Evolutionary conservation across 2,888 invertebrate genomes (phyloP).

Genomic region (Tipula confusa): DNA sequence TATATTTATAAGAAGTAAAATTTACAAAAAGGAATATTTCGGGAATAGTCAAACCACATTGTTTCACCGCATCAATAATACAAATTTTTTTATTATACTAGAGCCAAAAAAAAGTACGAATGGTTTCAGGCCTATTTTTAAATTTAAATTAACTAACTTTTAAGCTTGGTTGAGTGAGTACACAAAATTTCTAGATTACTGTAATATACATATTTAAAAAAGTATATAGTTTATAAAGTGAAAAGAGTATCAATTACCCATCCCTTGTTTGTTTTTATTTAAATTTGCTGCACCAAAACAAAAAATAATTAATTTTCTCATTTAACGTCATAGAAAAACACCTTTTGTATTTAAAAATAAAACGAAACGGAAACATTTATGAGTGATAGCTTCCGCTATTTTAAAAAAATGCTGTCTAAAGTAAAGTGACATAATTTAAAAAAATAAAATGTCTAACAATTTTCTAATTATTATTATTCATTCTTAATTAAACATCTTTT

Average conservation of each 20-base stretch:
- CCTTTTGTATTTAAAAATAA: not conserved
- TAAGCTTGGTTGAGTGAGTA: not conserved
- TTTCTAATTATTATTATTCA: not conserved
- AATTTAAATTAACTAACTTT: not conserved
- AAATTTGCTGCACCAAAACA: not conserved
- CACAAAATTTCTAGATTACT: not conserved
- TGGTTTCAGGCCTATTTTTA: not conserved
- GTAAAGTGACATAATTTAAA: not conserved
- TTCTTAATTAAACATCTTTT: not conserved
- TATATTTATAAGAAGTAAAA: not conserved
- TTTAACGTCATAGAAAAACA: not conserved
- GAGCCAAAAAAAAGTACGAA: too few species aligned
- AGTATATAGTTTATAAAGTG: too few species aligned
- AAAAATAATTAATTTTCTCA: not conserved
- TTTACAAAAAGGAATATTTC: not conserved
- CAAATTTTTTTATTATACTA: too few species aligned
- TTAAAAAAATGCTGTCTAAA: not conserved
- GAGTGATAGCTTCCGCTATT: not conserved
- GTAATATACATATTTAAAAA: not conserved
- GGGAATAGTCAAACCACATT: not conserved
- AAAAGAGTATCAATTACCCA: not conserved
- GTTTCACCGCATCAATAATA: not conserved
- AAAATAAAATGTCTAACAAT: not conserved
- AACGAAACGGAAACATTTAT: not conserved
- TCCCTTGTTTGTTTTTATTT: not conserved